Percentiles rank a stretch among this genome's conserved stretches.
Evolutionary conservation across 2,797 vertebrate genomes (phyloP).

Genomic region (Macropus fuliginosus): DNA sequence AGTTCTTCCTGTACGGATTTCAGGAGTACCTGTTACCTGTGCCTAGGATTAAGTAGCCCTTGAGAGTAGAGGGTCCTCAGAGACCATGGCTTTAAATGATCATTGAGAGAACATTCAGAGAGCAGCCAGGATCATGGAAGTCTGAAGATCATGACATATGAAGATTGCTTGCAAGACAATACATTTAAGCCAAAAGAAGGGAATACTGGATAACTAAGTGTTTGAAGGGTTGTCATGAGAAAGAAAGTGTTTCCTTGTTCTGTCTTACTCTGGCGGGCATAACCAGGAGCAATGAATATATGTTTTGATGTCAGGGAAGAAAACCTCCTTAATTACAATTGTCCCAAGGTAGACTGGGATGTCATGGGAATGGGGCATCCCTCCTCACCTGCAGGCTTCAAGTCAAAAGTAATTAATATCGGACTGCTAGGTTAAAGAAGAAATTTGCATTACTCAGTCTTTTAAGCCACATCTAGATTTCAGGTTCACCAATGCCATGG

Average conservation of each 20-base stretch:
- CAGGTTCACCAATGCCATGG: not conserved
- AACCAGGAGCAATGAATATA: not conserved
- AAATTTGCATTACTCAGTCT: not conserved
- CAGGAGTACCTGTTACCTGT: constrained; percentile 13
- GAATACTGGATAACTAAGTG: not conserved
- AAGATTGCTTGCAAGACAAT: not conserved
- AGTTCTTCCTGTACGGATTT: not conserved
- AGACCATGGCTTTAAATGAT: not conserved
- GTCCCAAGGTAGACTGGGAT: not conserved
- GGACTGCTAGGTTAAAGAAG: not conserved
- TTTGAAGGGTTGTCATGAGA: not conserved
- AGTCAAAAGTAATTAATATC: not conserved
- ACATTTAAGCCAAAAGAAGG: not conserved
- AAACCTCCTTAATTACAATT: not conserved
- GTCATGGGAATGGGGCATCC: not conserved
- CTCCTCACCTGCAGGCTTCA: not conserved
- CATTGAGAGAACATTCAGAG: not conserved
- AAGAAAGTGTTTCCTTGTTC: not conserved
- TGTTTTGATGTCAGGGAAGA: not conserved
- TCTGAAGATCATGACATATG: not conserved
- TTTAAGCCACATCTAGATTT: not conserved
- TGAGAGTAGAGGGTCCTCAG: constrained; percentile 2
- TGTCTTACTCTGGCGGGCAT: not conserved
- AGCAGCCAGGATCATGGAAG: not conserved
- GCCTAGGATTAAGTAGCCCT: constrained; percentile 10